These are phyloP conservation scores for Sericinus montela DNA, from an alignment of 2,888 invertebrate species.

Conservation along the genomic window DNA sequence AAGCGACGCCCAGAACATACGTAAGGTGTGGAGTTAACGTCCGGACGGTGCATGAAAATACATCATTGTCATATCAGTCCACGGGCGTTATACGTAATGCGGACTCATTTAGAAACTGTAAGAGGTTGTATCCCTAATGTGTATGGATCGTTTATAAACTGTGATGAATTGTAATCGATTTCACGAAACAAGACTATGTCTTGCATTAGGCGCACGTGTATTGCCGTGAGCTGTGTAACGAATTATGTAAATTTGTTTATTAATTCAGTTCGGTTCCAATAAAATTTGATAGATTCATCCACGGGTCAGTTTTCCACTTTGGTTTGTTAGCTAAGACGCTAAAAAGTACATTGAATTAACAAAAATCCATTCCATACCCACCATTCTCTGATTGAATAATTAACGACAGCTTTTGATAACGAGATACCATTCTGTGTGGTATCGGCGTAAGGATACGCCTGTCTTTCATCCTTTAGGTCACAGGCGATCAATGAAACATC, in stretches of 20 bases:
- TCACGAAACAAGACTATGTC: slow-evolving; percentile 10
- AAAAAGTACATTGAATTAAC: too few relatives aligned
- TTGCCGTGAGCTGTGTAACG: background rate
- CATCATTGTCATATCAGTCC: slow-evolving; percentile 52
- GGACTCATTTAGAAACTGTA: slow-evolving; percentile 35
- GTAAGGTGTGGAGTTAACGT: slow-evolving; percentile 19
- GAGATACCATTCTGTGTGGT: too few relatives aligned
- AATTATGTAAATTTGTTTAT: slow-evolving; percentile 8
- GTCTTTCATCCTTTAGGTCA: too few relatives aligned
- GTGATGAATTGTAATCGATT: slow-evolving; percentile 24
- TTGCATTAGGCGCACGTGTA: background rate
- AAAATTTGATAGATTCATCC: background rate
- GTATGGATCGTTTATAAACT: slow-evolving; percentile 21
- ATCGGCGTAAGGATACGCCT: too few relatives aligned
- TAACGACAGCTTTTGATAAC: too few relatives aligned
- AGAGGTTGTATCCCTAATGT: slow-evolving; percentile 25
- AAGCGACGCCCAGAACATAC: slow-evolving; percentile 36
- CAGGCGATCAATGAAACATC: too few relatives aligned
- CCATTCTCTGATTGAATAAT: too few relatives aligned
- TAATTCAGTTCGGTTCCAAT: background rate
- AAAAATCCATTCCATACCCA: too few relatives aligned
- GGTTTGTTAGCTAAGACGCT: too few relatives aligned
- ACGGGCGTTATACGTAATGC: slow-evolving; percentile 33
- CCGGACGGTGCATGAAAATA: slow-evolving; percentile 26
- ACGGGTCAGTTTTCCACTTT: too few relatives aligned